Evolutionary conservation across 2,888 invertebrate species (phyloP).

Genomic region (Sarcophaga variegata): DNA sequence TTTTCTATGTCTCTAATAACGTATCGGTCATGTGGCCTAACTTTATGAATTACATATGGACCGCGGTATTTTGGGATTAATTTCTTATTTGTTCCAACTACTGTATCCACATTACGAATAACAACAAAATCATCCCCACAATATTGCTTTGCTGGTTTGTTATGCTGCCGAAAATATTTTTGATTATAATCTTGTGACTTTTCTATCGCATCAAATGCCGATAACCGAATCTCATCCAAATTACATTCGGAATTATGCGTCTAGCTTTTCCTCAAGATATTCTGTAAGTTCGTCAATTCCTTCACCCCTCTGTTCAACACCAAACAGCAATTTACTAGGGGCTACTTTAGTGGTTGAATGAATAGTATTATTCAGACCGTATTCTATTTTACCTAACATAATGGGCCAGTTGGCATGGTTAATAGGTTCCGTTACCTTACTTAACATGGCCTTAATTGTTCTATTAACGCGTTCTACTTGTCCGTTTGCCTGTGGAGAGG

Average conservation of each 20-base stretch:
- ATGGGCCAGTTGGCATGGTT: background rate
- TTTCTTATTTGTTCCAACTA: constrained; percentile 13
- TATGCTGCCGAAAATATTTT: background rate
- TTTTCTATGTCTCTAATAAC: constrained; percentile 13
- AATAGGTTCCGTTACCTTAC: background rate
- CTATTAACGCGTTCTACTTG: constrained; percentile 14
- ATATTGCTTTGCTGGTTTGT: background rate
- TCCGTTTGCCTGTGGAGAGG: constrained; percentile 2
- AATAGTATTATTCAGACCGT: constrained; percentile 53
- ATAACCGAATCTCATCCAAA: constrained; percentile 2
- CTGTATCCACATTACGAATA: constrained; percentile 10
- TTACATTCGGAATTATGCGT: background rate
- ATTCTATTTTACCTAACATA: constrained; percentile 43
- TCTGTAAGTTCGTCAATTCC: constrained; percentile 22
- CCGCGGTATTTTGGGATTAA: background rate
- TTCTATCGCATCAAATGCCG: background rate
- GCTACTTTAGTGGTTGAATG: constrained; percentile 31
- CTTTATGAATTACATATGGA: constrained; percentile 9
- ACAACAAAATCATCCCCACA: constrained; percentile 12
- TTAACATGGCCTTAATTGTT: constrained; percentile 1
- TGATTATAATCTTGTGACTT: background rate
- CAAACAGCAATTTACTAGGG: constrained; percentile 52
- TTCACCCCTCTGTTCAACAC: constrained; percentile 34
- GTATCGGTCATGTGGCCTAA: constrained; percentile 8
- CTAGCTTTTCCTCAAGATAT: constrained; percentile 8